Base-by-base conservation (phyloP, 2,888 invertebrate genomes). In the Standfussiana lucernea region DNA sequence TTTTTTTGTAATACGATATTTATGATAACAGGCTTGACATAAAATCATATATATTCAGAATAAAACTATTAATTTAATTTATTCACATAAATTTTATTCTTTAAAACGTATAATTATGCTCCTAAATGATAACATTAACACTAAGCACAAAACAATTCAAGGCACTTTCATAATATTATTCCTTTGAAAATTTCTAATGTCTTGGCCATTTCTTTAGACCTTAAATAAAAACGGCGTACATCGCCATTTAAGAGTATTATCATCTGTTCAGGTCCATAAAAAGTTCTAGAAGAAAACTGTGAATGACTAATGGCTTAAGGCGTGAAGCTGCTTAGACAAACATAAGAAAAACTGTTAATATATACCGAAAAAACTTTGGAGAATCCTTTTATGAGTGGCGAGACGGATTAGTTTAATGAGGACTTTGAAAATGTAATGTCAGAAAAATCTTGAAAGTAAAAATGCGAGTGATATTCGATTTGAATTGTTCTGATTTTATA, bases 291-390 rank as follows among this genome's bases (percentile, higher is more conserved):
- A 47, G 40, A 37, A 21, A 28, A 1, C 35, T 69, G 68, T 5
- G 4, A 75, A 69, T 65, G 45, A 81, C 11, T 32, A 37, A 81
- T 69, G 32, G 47, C 32, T 0, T 18, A 24, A 59, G 28, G 1
- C 35, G 35, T n/a, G 15, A 35, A 50, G 13, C 28, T 35, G 35
- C 35, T 42, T 72, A 11, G 8, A 50, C 72, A 71, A 40, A 70
- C 65, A 62, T 56, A 67, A 73, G 45, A 62, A 62, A 73, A 47
- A 24, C 32, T 53, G 13, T 37, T 8, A 35, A 37, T 37, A 4
- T 40, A n/a, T 28, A 35, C 6, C 6, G 40, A 24, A 65, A 72
- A 40, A 67, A 28, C 24, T 64, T 79, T 42, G n/a, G 13, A 35
- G n/a, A 65, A 47, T 66, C 7, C 47, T 13, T 35, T 50, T 28